Evolutionary conservation across 92 coral and sea anemone species (phyloP).

Genomic region (Palythoa caribaeorum): DNA sequence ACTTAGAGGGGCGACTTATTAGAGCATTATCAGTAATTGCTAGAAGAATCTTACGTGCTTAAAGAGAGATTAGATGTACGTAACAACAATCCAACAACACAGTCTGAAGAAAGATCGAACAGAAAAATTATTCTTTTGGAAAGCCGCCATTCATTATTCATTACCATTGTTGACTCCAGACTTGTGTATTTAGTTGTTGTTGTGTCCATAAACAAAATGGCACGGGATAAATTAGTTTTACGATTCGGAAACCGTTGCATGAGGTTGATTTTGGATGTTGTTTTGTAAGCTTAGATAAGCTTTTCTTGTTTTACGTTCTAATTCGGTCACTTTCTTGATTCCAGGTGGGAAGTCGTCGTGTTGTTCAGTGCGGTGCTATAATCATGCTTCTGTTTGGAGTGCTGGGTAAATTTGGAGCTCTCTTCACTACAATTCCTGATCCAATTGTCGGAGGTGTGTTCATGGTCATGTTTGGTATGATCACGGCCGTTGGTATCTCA

Average conservation of each 20-base stretch:
- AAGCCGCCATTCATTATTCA: too few species aligned
- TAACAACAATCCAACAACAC: too few species aligned
- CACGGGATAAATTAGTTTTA: too few species aligned
- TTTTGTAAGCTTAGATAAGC: neutral
- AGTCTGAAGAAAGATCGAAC: neutral
- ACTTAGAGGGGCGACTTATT: too few species aligned
- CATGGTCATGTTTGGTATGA: constrained; percentile 92
- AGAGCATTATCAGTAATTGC: too few species aligned
- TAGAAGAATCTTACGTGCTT: too few species aligned
- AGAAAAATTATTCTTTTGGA: too few species aligned
- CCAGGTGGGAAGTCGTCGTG: constrained; percentile 83
- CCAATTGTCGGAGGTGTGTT: constrained; percentile 96
- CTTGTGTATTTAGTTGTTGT: too few species aligned
- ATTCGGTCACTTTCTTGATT: neutral
- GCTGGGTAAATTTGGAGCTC: constrained; percentile 90
- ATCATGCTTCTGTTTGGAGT: constrained; percentile 78
- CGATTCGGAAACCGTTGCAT: too few species aligned
- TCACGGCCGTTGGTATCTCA: constrained; percentile 93
- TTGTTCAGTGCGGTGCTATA: constrained; percentile 77
- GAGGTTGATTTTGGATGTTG: neutral
- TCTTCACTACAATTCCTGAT: constrained; percentile 93
- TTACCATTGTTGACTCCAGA: too few species aligned
- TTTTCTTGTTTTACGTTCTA: neutral
- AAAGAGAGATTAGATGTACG: too few species aligned
- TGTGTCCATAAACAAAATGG: too few species aligned